Base-by-base conservation (phyloP, 2,888 invertebrate species). In the Ectropis crepuscularia region DNA sequence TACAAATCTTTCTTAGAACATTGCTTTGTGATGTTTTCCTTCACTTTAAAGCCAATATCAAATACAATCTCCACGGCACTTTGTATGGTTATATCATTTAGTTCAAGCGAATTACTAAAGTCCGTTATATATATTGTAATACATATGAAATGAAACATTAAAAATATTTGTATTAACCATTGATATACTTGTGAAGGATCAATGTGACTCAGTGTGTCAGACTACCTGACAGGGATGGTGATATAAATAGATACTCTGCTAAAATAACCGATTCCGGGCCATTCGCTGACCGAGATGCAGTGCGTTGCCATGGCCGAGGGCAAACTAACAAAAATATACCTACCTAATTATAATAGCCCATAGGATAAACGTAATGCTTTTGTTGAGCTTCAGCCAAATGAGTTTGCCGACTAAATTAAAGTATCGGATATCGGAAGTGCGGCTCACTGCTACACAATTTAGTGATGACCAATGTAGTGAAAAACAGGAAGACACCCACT, bases 241-340 rank as follows among this genome's bases (percentile, higher is more conserved):
- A 73, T 88, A 88, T 86, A 88, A 87, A 89, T 87, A 50, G 49
- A 9, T 38, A 86, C 81, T 81, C 77, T 74, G 80, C 87, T 83
- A 86, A 87, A 82, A 87, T 77, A 75, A 79, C 74, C 76, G 72
- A 71, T 67, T 53, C 66, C 74, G 74, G 73, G 74, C 76, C 74
- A 69, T 75, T 82, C 78, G 79, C 78, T 85, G 81, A 83, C 85
- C 84, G 83, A 78, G 74, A 81, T 84, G 78, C 78, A 78, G 80
- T 79, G 75, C 79, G 71, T 82, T 82, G 80, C 79, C 81, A 79
- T 74, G 75, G 73, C 69, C 72, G 73, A 72, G 67, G 63, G 53
- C 63, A 58, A 47, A 58, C 48, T 50, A 53, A 55, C 47, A 51
- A 39, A 51, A 60, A 58, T 58, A 55, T 12, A 41, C 11, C n/a